These are phyloP conservation scores for Cephus cinctus DNA, from an alignment of 1,140 invertebrate genomes.

Conservation along the genomic window DNA sequence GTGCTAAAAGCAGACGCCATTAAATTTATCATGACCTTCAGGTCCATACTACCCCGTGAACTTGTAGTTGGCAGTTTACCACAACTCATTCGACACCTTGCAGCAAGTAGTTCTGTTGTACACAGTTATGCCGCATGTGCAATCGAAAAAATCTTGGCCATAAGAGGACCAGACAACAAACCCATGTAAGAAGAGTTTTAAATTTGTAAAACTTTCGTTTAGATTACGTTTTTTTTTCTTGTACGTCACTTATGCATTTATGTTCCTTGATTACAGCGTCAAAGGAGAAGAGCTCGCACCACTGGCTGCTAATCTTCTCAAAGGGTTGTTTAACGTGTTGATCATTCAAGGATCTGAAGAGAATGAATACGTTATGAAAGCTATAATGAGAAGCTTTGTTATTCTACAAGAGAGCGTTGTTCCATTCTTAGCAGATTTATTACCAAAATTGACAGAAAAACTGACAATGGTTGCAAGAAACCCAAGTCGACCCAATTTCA, in stretches of 20 bases:
- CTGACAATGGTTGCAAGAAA: slow-evolving; percentile 86
- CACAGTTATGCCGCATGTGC: slow-evolving; percentile 92
- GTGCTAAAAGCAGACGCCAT: slow-evolving; percentile 94
- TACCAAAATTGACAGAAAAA: slow-evolving; percentile 84
- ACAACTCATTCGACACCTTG: slow-evolving; percentile 71
- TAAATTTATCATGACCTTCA: slow-evolving; percentile 95
- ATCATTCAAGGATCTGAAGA: slow-evolving; percentile 75
- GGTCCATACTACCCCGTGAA: slow-evolving; percentile 82
- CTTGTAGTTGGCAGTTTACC: slow-evolving; percentile 74
- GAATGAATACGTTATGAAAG: slow-evolving; percentile 98
- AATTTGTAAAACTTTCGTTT: not conserved
- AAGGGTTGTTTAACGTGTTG: slow-evolving; percentile 74
- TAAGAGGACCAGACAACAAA: slow-evolving; percentile 61
- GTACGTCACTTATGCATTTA: slow-evolving; percentile 15
- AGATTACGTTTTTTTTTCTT: slow-evolving; percentile 10
- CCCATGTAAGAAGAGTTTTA: slow-evolving; percentile 55
- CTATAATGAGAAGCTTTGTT: slow-evolving; percentile 86
- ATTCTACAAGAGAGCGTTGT: slow-evolving; percentile 80
- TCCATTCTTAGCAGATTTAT: slow-evolving; percentile 73
- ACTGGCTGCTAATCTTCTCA: slow-evolving; percentile 67
- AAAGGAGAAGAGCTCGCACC: slow-evolving; percentile 60
- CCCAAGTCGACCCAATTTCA: slow-evolving; percentile 95
- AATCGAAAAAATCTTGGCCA: slow-evolving; percentile 84
- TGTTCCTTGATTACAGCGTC: slow-evolving; percentile 56
- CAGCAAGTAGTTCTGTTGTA: slow-evolving; percentile 79